Evolutionary conservation across 2,113 vertebrate genomes (phyloP), one percentile per base, ranked within the genome.

Genomic region (Ceyx melanurus): DNA sequence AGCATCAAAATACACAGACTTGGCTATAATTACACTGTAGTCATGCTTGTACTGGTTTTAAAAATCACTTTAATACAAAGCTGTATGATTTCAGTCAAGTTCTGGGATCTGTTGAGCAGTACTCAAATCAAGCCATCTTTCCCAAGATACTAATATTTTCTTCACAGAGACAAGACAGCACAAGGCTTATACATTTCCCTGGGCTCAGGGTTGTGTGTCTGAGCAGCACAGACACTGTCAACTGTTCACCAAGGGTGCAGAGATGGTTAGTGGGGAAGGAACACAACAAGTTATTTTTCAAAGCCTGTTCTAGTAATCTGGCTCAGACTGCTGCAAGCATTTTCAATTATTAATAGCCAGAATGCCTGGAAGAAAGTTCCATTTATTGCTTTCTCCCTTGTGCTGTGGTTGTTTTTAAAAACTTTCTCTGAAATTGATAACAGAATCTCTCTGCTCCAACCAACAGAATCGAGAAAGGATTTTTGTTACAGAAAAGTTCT

Each of bases 311-410:
- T 53, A 82, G 68, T 51, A 90, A 85, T 88, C 62, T 72, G 31
- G 16, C 65, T 92, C 45, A 79, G 68, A 73, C 88, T 60, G 37
- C 53, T 89, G 57, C 60, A 83, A 83, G 31, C 4, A 16, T 56
- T 93, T 95, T 94, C 57, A 81, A 81, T 88, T 92, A 84, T 92
- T 92, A 89, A 90, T 66, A 31, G n/a, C 9, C 54, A 56, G 61
- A 79, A 95, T 43, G 67, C 80, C 88, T 82, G 57, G 26, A 77
- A 95, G 70, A 88, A 91, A 68, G 33, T 80, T 77, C n/a, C 4
- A 12, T 58, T 67, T 88, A 81, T 74, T 86, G 37, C 25, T 90
- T 76, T 76, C 71, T 90, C 50, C 46, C 23, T 33, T 60, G 12
- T 67, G 33, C 51, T 82, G 18, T 58, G 48, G 20, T 35, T 72